These are phyloP conservation scores for Erebia palarica DNA, from an alignment of 2,888 invertebrate genomes.

Conservation along the genomic window DNA sequence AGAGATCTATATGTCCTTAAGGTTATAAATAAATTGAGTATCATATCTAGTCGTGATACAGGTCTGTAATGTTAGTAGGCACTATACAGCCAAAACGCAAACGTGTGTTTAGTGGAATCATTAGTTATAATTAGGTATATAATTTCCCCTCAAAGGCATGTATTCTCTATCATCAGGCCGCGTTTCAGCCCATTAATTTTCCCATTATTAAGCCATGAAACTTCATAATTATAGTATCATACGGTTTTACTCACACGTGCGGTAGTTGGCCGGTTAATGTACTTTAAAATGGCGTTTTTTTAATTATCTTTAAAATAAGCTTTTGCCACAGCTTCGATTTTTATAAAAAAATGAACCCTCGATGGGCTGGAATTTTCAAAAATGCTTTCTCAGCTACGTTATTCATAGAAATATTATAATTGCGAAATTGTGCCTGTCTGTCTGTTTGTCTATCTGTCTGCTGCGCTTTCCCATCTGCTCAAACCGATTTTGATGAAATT, in stretches of 20 bases:
- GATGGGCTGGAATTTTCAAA: too few species aligned
- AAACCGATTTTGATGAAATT: too few species aligned
- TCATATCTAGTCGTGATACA: background rate
- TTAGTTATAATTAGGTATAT: slow-evolving; percentile 30
- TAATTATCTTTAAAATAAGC: too few species aligned
- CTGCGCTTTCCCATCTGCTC: too few species aligned
- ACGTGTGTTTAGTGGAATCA: slow-evolving; percentile 11
- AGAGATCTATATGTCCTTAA: too few species aligned
- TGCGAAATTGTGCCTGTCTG: too few species aligned
- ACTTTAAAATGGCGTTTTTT: background rate
- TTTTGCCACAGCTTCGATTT: too few species aligned
- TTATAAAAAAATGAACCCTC: too few species aligned
- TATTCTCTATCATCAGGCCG: slow-evolving; percentile 24
- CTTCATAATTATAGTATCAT: slow-evolving; percentile 22
- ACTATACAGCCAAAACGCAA: background rate
- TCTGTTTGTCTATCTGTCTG: too few species aligned
- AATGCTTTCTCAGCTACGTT: too few species aligned
- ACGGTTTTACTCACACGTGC: slow-evolving; percentile 8
- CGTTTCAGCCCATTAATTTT: slow-evolving; percentile 22
- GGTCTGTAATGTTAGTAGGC: background rate
- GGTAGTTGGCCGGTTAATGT: background rate
- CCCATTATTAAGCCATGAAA: slow-evolving; percentile 25
- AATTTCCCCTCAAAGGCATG: slow-evolving; percentile 26
- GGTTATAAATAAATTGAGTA: too few species aligned
- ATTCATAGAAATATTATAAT: too few species aligned